These are phyloP conservation scores for Zootermopsis nevadensis DNA, from an alignment of 2,888 invertebrate genomes.

Conservation along the genomic window DNA sequence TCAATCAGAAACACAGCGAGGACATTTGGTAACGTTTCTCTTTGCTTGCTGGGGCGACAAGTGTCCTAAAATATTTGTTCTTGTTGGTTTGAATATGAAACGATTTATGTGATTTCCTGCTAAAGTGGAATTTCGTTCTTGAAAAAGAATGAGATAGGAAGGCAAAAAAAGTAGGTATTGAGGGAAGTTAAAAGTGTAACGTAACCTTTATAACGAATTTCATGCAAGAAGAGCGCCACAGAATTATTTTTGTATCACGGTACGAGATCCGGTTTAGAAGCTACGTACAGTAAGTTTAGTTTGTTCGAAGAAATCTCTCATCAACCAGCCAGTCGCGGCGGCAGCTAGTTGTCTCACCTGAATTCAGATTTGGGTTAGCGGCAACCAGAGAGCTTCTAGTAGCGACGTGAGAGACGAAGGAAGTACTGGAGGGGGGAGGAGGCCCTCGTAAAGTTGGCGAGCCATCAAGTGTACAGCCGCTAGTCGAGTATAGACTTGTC, in stretches of 20 bases:
- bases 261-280: slow-evolving; percentile 34
- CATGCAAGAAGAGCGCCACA: not conserved
- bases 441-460: slow-evolving; percentile 27
- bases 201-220: slow-evolving; percentile 14
- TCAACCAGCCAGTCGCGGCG: slow-evolving; percentile 15
- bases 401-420: not conserved
- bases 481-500: slow-evolving; percentile 19
- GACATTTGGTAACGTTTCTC: too few relatives aligned
- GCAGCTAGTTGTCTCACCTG: slow-evolving; percentile 50
- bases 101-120: not conserved
- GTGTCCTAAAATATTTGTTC: too few relatives aligned
- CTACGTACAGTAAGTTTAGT: not conserved
- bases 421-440: not conserved
- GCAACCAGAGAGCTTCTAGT: not conserved
- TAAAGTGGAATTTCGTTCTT: not conserved
- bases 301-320: slow-evolving; percentile 23
- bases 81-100: not conserved
- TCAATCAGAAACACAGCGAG: too few relatives aligned
- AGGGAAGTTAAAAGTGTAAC: slow-evolving; percentile 36
- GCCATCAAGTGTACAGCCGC: not conserved
- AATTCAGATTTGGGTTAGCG: slow-evolving; percentile 51
- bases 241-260: slow-evolving; percentile 21
- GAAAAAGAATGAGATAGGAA: not conserved
- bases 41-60: too few relatives aligned
- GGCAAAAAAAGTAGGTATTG: slow-evolving; percentile 38